These are phyloP conservation scores for Hypomecis punctinalis DNA, from an alignment of 2,888 invertebrate genomes.

Conservation along the genomic window DNA sequence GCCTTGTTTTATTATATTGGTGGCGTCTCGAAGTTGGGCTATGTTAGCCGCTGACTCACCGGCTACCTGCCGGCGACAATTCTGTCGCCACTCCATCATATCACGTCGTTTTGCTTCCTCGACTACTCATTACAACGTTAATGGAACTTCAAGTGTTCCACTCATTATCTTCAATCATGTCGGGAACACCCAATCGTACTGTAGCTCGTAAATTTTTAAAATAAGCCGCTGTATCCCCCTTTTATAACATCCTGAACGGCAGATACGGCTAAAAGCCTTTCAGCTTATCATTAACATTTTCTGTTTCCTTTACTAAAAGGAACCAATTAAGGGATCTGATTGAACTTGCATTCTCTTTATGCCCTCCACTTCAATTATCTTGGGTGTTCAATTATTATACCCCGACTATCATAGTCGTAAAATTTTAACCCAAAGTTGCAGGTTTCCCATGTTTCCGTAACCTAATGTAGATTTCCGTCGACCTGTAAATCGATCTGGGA, in stretches of 20 bases:
- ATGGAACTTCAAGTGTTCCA: constrained; percentile 70
- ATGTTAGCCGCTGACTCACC: constrained; percentile 71
- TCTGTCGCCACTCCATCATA: constrained; percentile 72
- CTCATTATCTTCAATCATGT: constrained; percentile 62
- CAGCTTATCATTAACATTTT: constrained; percentile 52
- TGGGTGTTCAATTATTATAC: constrained; percentile 57
- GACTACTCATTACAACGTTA: constrained; percentile 73
- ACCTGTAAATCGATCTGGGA: constrained; percentile 73
- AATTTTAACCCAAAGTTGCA: constrained; percentile 64
- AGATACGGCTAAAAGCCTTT: constrained; percentile 57
- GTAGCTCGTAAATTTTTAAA: constrained; percentile 55
- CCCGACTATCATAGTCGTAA: constrained; percentile 65
- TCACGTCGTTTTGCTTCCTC: constrained; percentile 67
- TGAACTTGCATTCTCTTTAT: constrained; percentile 48
- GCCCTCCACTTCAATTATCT: constrained; percentile 62
- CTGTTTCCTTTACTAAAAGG: constrained; percentile 45
- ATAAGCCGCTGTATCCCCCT: constrained; percentile 45
- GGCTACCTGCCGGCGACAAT: constrained; percentile 76
- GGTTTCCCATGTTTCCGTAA: constrained; percentile 65
- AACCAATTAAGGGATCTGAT: constrained; percentile 53
- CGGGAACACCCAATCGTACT: constrained; percentile 55
- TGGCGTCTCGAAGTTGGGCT: constrained; percentile 46
- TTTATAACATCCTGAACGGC: constrained; percentile 44
- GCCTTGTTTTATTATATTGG: constrained; percentile 46
- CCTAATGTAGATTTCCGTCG: constrained; percentile 76